Base-by-base conservation (phyloP, 2,797 vertebrate species). In the Melopsittacus undulatus region DNA sequence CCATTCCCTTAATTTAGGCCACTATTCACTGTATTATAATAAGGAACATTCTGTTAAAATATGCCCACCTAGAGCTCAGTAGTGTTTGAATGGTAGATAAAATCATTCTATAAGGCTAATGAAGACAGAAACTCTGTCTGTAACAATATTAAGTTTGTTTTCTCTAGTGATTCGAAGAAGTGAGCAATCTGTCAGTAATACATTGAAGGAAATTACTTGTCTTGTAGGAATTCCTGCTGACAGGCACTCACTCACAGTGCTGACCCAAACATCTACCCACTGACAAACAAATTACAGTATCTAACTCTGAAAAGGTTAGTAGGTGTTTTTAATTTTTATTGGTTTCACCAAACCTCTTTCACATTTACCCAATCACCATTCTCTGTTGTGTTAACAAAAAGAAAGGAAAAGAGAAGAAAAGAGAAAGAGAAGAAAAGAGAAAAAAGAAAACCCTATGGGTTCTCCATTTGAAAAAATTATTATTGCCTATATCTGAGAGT, bases 171-270 rank as follows among this genome's bases (percentile, higher is more conserved):
- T 98, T 98, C 97, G 97, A 97, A 98, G 98, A 99, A 98, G 98
- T 98, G 98, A 98, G 98, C 99, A 99, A 99, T 99, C 99, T 99
- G 98, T 99, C 99, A 99, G 98, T 98, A 98, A 98, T 98, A 98
- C 98, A 98, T 98, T 98, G 98, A 99, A 98, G 97, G 98, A 99
- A 99, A 99, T 99, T 99, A 99, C 99, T 98, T 98, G 96, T 98
- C 97, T 98, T 98, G 98, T 98, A 98, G 98, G 98, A 98, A 98
- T 98, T 98, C 97, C 97, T 54, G 97, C 98, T 99, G 99, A 99
- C 99, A 99, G 98, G 98, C 98, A 98, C 98, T 98, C 98, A 98
- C 98, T 97, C 96, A 97, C 97, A 93, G 87, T 94, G 95, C 95
- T 97, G 98, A 98, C 98, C 97, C 97, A 98, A 97, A 97, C 97